Base-by-base conservation (phyloP, 2,888 invertebrate species). In the Machimus rusticus region DNA sequence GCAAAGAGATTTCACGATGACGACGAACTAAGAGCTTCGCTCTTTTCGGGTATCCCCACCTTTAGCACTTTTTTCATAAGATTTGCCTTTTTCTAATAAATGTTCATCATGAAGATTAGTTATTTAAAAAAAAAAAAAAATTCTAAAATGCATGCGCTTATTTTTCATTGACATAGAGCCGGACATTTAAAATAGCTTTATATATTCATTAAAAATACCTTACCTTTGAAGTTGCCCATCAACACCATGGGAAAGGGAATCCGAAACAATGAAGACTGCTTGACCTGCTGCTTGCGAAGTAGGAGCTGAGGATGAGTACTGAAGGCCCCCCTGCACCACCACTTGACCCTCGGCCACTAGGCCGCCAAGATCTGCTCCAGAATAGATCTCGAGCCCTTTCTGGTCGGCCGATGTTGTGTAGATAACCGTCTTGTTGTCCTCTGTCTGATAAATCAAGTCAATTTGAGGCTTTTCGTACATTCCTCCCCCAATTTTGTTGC, bases 371-470 rank as follows among this genome's bases (percentile, higher is more conserved):
- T 93, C 93, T 84, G 92, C 91, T 87, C 92, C 92, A 16, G 93
- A 92, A 81, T 93, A 93, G 57, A 96, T 96, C 93, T 96, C 96
- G 76, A 97, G 95, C 77, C 96, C 95, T 92, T 96, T 96, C 91
- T 96, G 96, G 91, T 96, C 96, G 87, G 91, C 95, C 14, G 95
- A 95, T 88, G 96, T 95, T 85, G 96, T 96, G 90, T 97, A 97
- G 92, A 96, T 96, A 88, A 97, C 96, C 2, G 96, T 96, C 92
- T 97, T 96, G 91, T 96, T 96, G 78, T 96, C 96, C 90, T 96
- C 96, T 19, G 82, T 82, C 91, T 96, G 96, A 92, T 96, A 97
- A 90, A 97, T 97, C 90, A 97, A 93, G 92, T 97, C 96, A 91
- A 96, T 96, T 90, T 96, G 96, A 85, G 66, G 87, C 77, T 89